Conservation (phyloP, 2,113 vertebrate genomes). For the Synodontis membranacea region DNA sequence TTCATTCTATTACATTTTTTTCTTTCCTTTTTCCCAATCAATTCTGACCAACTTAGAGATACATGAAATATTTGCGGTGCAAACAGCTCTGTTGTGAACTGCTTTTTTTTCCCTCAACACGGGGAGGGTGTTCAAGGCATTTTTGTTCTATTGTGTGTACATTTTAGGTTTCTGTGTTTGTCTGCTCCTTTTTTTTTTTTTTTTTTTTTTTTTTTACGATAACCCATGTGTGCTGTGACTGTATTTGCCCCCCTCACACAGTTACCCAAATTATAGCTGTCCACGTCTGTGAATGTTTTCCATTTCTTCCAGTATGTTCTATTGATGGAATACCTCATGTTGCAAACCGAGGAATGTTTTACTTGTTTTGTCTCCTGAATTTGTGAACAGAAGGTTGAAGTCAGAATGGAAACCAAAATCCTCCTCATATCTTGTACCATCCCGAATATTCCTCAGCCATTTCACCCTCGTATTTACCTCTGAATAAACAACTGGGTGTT, state of each 20-base stretch:
- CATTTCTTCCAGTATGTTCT: constrained; percentile 28
- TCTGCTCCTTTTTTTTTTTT: constrained; percentile 14
- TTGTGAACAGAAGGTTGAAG: constrained; percentile 23
- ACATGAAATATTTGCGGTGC: neutral
- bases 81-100: constrained; percentile 10
- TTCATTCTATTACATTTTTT: neutral
- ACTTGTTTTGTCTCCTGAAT: neutral
- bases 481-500: constrained; percentile 43
- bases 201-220: no score
- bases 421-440: constrained; percentile 13
- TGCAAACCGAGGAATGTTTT: constrained; percentile 21
- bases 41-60: neutral
- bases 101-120: constrained; percentile 13
- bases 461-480: constrained; percentile 43
- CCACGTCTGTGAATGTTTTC: constrained; percentile 23
- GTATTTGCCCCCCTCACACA: neutral
- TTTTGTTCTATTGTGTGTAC: constrained; percentile 16
- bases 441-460: constrained; percentile 5
- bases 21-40: neutral
- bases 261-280: neutral
- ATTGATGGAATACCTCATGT: constrained; percentile 27
- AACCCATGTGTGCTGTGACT: constrained; percentile 5
- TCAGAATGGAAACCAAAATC: neutral
- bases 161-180: constrained; percentile 22
- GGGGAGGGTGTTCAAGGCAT: neutral